Base-by-base conservation (phyloP, 2,888 invertebrate genomes). In the Aspidiotus destructor region DNA sequence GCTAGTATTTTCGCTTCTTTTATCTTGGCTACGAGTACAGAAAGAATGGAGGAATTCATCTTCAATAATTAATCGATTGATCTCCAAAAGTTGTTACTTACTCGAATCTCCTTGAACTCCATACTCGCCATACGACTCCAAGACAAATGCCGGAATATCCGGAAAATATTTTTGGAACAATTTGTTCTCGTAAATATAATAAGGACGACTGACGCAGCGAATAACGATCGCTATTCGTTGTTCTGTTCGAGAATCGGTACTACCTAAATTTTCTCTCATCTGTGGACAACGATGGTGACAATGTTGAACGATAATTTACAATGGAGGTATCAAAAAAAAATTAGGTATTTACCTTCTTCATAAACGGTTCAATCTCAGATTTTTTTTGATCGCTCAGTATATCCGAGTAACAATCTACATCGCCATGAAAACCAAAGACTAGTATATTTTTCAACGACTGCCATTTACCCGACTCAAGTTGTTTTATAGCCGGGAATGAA, bases 181-280 rank as follows among this genome's bases (percentile, higher is more conserved):
- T 10, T 28, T 13, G 13, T 16, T 58, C 28, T 58, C 58, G 8
- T 28, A 40, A 40, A 40, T 58, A 40, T 40, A 17, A 28, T 58
- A 28, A 8, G 10, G 8, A 13, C 58, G 16, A 10, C 58, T 40
- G 1, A 58, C 17, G 40, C 58, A 58, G 6, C 58, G 58, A 11
- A 58, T 58, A 10, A 58, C 40, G 40, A 58, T 40, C 13, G 58
- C 58, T 58, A 58, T 40, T 58, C 58, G 16, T 40, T 58, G 58
- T 10, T 58, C 13, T 58, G 17, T 58, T 8, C 7, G 17, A 13
- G 58, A 13, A 58, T 58, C 58, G 58, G 40, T 28, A 28, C 6
- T 1, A 28, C 17, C 17, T 28, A 58, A 40, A 58, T 58, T 58
- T 7, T 58, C 13, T 28, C 28, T 15, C 40, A 28, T 58, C 58